Evolutionary conservation across 37 sponge, comb jelly and placozoan species (phyloP).

Genomic region (Tethya wilhelma): DNA sequence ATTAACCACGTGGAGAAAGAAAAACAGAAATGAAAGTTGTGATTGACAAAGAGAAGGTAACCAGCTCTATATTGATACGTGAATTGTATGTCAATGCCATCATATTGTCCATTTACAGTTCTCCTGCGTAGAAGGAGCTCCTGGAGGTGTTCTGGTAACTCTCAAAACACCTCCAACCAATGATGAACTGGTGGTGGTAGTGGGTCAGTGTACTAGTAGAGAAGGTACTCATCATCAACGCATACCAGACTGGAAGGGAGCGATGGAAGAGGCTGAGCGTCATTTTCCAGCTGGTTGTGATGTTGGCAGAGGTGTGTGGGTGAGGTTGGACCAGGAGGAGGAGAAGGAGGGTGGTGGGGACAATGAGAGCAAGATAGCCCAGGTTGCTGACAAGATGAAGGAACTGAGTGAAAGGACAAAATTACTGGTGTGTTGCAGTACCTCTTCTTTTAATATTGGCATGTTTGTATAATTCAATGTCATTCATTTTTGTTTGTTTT

Average conservation of each 20-base stretch:
- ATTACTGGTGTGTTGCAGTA: no score
- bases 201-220: slow-evolving; percentile 36
- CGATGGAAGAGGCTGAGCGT: neutral
- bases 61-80: neutral
- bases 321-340: neutral
- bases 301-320: slow-evolving; percentile 32
- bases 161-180: neutral
- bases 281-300: slow-evolving; percentile 30
- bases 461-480: neutral
- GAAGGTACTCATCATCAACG: neutral
- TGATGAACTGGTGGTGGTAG: neutral
- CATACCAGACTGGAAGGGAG: slow-evolving; percentile 41
- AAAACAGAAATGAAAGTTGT: neutral
- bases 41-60: slow-evolving; percentile 27
- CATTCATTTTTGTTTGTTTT: neutral
- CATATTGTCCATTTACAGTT: neutral
- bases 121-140: neutral
- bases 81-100: neutral
- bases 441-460: no score
- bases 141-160: slow-evolving; percentile 24
- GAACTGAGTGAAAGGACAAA: no score
- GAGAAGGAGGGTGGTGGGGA: neutral
- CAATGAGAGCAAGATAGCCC: no score
- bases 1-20: neutral
- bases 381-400: no score